phyloP scores from a whole-genome alignment of 2,888 invertebrate species.

The Phengaris arion region DNA sequence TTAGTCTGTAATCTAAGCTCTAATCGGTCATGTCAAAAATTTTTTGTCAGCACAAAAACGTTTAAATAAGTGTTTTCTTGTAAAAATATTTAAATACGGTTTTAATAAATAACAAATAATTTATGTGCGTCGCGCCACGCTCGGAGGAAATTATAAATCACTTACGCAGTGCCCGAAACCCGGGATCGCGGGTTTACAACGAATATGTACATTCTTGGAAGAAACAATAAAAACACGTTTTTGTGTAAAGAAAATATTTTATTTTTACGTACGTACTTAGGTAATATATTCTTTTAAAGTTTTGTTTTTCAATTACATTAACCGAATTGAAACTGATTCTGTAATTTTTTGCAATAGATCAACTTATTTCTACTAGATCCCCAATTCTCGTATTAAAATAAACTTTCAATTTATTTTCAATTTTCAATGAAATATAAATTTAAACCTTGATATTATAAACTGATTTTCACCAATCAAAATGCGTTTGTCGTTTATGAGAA shows the following conservation, averaged over 20 bases:
- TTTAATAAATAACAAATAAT: slow-evolving; percentile 18
- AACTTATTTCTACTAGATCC: no score
- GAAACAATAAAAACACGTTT: slow-evolving; percentile 7
- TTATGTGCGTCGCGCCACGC: slow-evolving; percentile 2
- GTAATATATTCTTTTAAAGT: no score
- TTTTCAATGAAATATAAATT: no score
- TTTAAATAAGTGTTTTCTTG: background rate
- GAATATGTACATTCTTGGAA: background rate
- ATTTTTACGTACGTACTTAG: no score
- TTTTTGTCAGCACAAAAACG: background rate
- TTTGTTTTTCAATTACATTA: no score
- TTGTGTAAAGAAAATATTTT: background rate
- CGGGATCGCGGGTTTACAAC: background rate
- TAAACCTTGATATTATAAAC: no score
- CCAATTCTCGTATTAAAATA: no score
- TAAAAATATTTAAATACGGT: slow-evolving; percentile 9
- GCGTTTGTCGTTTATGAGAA: no score
- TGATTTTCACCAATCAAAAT: no score
- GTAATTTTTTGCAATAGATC: no score
- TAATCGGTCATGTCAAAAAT: background rate
- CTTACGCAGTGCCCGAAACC: background rate
- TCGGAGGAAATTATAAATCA: slow-evolving; percentile 15
- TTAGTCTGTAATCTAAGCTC: no score
- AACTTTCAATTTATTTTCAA: no score
- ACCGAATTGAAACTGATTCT: background rate